These are phyloP conservation scores for Leptinotarsa lineolata DNA, from an alignment of 1,140 invertebrate species.

Conservation along the genomic window DNA sequence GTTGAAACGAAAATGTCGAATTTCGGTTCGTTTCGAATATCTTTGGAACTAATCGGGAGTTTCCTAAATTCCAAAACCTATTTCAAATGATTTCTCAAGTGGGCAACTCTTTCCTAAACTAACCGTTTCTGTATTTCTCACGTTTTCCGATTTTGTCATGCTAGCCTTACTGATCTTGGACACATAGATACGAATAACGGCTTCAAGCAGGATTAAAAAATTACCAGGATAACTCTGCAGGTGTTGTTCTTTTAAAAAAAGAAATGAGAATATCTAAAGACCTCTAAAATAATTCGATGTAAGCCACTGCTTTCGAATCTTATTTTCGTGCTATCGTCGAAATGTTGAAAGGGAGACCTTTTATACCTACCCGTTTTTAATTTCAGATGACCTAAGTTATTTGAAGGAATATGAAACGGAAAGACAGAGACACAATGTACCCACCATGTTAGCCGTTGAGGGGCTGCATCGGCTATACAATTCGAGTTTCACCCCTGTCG, in stretches of 20 bases:
- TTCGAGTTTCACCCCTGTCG: conserved; percentile 75
- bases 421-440: conserved; percentile 84
- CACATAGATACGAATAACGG: no score
- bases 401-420: conserved; percentile 83
- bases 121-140: no score
- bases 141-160: no score
- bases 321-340: conserved; percentile 4
- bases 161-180: no score
- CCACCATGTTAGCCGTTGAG: conserved; percentile 87
- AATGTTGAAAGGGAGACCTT: background rate
- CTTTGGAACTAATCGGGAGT: no score
- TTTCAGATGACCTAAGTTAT: conserved; percentile 66
- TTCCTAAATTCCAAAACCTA: no score
- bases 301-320: background rate
- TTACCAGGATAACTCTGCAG: no score
- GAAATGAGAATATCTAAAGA: background rate
- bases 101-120: no score
- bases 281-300: background rate
- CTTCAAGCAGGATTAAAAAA: no score
- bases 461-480: conserved; percentile 84
- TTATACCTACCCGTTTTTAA: conserved; percentile 20
- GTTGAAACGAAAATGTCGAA: no score
- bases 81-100: no score
- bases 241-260: background rate
- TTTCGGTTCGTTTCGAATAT: no score